A percentile compares a stretch with the other conserved stretches of the same genome.
phyloP scores from a whole-genome alignment of 2,797 vertebrate species.

The Pitangus sulphuratus region DNA sequence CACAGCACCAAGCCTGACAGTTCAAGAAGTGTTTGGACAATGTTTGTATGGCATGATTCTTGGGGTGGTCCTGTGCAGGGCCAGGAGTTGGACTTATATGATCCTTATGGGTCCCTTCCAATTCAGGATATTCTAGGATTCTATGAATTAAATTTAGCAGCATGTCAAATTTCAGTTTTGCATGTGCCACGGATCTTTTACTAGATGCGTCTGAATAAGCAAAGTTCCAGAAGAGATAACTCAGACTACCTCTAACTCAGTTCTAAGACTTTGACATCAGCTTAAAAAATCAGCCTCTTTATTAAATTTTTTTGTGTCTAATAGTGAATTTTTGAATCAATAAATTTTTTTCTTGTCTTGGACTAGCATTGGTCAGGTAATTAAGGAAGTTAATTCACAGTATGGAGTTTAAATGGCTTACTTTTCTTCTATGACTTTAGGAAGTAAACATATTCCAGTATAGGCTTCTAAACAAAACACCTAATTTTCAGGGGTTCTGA shows the following conservation, averaged over 20 bases:
- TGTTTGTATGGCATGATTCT: neutral
- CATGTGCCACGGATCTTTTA: neutral
- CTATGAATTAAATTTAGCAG: neutral
- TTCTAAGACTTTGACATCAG: neutral
- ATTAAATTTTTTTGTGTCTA: neutral
- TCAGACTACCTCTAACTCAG: neutral
- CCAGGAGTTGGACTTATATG: neutral
- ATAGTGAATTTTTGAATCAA: neutral
- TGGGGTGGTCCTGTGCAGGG: too few relatives aligned
- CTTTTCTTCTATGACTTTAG: neutral
- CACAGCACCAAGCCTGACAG: neutral
- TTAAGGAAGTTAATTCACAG: neutral
- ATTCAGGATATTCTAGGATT: neutral
- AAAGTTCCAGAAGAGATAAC: neutral
- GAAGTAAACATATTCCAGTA: neutral
- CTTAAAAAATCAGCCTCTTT: neutral
- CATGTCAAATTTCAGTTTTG: neutral
- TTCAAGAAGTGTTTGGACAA: neutral
- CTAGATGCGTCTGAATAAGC: neutral
- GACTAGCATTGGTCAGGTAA: neutral
- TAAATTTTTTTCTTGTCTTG: neutral
- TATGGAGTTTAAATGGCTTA: neutral
- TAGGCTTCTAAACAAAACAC: neutral
- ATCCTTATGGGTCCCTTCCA: neutral
- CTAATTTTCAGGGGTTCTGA: neutral